Evolutionary conservation across 2,888 invertebrate genomes (phyloP).

Genomic region (Lasioglossum calceatum): DNA sequence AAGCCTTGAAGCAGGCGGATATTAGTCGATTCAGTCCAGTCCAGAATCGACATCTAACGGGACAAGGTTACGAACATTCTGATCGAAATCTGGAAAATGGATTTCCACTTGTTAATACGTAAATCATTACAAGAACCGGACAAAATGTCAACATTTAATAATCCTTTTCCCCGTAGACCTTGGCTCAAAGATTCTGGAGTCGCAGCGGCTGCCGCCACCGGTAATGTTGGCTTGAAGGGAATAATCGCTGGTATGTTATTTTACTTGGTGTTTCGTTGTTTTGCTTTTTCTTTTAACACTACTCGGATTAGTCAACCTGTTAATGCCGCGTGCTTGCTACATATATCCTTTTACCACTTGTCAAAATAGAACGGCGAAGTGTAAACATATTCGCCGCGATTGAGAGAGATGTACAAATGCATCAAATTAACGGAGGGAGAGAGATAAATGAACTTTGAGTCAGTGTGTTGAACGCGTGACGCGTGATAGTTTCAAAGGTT

Average conservation of each 20-base stretch:
- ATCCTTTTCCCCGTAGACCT: conserved; percentile 87
- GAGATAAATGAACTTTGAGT: conserved; percentile 36
- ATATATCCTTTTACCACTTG: conserved; percentile 39
- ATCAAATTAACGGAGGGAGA: conserved; percentile 2
- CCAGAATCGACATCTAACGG: conserved; percentile 54
- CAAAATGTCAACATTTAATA: conserved; percentile 51
- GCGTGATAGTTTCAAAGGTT: conserved; percentile 50
- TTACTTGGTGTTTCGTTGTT: background rate
- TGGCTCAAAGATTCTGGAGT: conserved; percentile 92
- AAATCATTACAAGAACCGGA: conserved; percentile 56
- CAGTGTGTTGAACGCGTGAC: conserved; percentile 32
- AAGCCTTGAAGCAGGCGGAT: conserved; percentile 49
- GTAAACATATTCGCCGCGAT: conserved; percentile 15
- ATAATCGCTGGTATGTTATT: conserved; percentile 90
- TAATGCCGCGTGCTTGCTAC: background rate
- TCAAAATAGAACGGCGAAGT: conserved; percentile 16
- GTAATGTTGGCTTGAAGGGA: conserved; percentile 92
- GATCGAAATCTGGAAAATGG: conserved; percentile 72
- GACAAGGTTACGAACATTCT: conserved; percentile 15
- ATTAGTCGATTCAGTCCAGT: conserved; percentile 64
- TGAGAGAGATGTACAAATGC: background rate
- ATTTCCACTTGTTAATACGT: conserved; percentile 71
- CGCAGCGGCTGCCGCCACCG: conserved; percentile 88
- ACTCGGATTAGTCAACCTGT: background rate
- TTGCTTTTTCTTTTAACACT: conserved; percentile 9